Evolutionary conservation across 2,797 vertebrate species (phyloP), one percentile per base, ranked within the genome.

Genomic region (Taeniopygia guttata): DNA sequence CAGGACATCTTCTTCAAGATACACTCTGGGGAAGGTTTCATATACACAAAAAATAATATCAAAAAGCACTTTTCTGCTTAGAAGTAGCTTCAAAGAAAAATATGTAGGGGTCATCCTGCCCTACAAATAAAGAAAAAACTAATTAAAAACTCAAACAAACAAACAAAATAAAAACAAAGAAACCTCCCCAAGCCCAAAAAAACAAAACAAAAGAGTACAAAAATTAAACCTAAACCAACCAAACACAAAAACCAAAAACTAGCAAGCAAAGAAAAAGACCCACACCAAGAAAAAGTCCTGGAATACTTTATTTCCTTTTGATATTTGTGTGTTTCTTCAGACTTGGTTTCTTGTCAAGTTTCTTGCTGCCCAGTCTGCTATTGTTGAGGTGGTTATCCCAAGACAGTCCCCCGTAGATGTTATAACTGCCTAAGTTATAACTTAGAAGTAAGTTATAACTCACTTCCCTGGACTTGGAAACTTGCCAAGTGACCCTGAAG

Each of bases 31-130:
- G 34, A 63, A 73, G 6, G 6, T 42, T 68, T 67, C 16, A 25
- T 1, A 51, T 10, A 38, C 1, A 42, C 1, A 40, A 32, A 70
- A 67, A 45, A 3, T 1, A n/a, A 26, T 10, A 56, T 10, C 26
- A 23, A 29, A 66, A 80, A 29, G 6, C 18, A 40, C 6, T 73
- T 77, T 16, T 42, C 32, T 69, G 11, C 25, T 82, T 51, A 63
- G 10, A 54, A 5, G 16, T 45, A 92, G 14, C 8, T 79, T 16
- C 23, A 20, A n/a, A 76, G 38, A 76, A 68, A 79, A 14, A 58
- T 26, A 42, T 6, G 29, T 46, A 45, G 23, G 6, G 1, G 3
- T 17, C 21, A 51, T 82, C 21, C 16, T 75, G 19, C 9, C 49
- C n/a, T 54, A 67, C 7, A 81, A 84, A 59, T 30, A n/a, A 26